Base-by-base conservation (phyloP, 1,140 invertebrate species). In the Bicyclus anynana region DNA sequence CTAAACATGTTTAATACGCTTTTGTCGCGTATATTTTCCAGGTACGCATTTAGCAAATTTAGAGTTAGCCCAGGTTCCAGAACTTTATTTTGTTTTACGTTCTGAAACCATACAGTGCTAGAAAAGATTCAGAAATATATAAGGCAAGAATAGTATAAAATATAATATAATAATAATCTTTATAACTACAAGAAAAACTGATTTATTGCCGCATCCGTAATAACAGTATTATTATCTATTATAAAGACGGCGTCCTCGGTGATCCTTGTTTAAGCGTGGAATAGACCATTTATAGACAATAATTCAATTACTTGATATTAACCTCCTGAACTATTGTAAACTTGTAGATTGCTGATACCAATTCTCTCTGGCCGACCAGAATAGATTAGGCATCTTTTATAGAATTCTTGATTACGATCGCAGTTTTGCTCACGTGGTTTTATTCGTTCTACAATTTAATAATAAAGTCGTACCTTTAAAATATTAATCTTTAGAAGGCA, bases 261-360 rank as follows among this genome's bases (percentile, higher is more conserved):
- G 68, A 68, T 74, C 71, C 35, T 53, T 53, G 54, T 29, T 46
- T 38, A 33, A 55, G 51, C 57, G 56, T 64, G 64, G 63, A 70
- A 67, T 65, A 62, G 62, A 63, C 63, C 60, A 66, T 67, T 75
- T 67, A 63, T 71, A 56, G 56, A 63, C 65, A 47, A 60, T 67
- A 60, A 66, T 74, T 76, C 62, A 69, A 72, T 74, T 76, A 66
- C 66, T 64, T 67, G 58, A 64, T 62, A 72, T 76, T 71, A 67
- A 69, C 69, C 55, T 62, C 58, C 50, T 57, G 57, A 72, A 54
- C 55, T 51, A 20, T 51, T 13, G 18, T 38, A 38, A 38, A 51
- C 46, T 57, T 50, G 37, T 17, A 40, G 54, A 57, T 57, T 40
- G 26, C 21, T 40, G 47, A 57, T 57, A 50, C 23, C 7, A 50